Percentiles rank a stretch among this genome's conserved stretches.
Evolutionary conservation across 2,797 vertebrate species (phyloP).

Genomic region (Catostomus latipinnis): DNA sequence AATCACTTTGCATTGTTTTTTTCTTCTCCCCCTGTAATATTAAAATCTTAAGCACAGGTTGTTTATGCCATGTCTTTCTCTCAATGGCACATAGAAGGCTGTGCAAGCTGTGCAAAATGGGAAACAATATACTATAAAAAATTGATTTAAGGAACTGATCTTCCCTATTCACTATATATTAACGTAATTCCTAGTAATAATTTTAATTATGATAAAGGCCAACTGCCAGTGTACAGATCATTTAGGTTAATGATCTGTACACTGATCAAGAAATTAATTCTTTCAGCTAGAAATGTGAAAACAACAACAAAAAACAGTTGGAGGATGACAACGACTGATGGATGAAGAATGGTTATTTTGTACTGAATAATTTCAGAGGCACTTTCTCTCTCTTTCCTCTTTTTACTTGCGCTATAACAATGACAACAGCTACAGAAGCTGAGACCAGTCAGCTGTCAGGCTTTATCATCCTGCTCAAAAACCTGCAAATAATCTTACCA

Average conservation of each 20-base stretch:
- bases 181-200: neutral
- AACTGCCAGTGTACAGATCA: neutral
- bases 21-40: neutral
- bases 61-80: neutral
- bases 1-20: neutral
- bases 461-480: slow-evolving; percentile 35
- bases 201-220: neutral
- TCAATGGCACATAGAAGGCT: neutral
- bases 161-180: no score
- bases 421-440: slow-evolving; percentile 41
- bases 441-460: slow-evolving; percentile 43
- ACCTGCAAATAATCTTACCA: slow-evolving; percentile 28
- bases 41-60: no score
- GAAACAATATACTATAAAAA: neutral
- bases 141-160: no score
- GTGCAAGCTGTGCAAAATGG: neutral
- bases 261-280: neutral
- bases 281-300: neutral
- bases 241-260: neutral
- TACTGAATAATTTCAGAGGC: slow-evolving; percentile 45
- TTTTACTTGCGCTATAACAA: slow-evolving; percentile 39
- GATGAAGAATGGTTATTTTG: slow-evolving; percentile 49
- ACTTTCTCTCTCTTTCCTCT: neutral
- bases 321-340: slow-evolving; percentile 64
- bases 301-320: neutral